These are phyloP conservation scores for Patiria miniata DNA, from an alignment of 35 echinoderm and acorn worm genomes.

Conservation along the genomic window DNA sequence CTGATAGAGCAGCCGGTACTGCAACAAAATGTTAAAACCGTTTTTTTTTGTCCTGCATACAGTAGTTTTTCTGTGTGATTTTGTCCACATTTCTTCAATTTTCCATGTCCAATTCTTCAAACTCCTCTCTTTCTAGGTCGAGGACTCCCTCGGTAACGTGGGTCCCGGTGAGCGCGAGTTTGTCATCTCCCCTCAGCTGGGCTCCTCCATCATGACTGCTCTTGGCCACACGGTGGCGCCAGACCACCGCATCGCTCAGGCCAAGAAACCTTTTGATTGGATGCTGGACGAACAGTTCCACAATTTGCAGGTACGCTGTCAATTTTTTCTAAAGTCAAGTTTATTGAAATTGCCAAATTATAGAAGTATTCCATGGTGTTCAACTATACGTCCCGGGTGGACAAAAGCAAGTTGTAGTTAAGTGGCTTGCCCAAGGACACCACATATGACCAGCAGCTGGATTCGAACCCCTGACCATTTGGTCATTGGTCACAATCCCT, in stretches of 20 bases:
- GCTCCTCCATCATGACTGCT: conserved; percentile 71
- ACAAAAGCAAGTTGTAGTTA: no score
- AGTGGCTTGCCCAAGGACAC: no score
- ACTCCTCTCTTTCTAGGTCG: conserved; percentile 51
- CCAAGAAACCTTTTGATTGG: conserved; percentile 98
- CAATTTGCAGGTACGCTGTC: conserved; percentile 74
- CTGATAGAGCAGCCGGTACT: no score
- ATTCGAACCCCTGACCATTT: no score
- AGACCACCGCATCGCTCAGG: conserved; percentile 77
- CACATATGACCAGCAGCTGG: no score
- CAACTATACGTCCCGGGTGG: no score
- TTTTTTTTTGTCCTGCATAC: no score
- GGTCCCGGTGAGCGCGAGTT: conserved; percentile 90
- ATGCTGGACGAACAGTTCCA: conserved; percentile 99
- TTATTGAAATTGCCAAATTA: background rate
- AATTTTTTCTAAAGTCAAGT: background rate
- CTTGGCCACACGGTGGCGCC: conserved; percentile 71
- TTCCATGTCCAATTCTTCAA: background rate
- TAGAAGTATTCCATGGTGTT: no score
- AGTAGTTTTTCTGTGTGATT: background rate
- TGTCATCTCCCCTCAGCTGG: conserved; percentile 92
- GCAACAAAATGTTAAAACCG: no score
- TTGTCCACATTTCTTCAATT: background rate
- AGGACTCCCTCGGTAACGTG: conserved; percentile 83
- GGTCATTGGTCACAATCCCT: no score